Conservation (phyloP, 1,140 invertebrate species). For the Nilaparvata lugens region DNA sequence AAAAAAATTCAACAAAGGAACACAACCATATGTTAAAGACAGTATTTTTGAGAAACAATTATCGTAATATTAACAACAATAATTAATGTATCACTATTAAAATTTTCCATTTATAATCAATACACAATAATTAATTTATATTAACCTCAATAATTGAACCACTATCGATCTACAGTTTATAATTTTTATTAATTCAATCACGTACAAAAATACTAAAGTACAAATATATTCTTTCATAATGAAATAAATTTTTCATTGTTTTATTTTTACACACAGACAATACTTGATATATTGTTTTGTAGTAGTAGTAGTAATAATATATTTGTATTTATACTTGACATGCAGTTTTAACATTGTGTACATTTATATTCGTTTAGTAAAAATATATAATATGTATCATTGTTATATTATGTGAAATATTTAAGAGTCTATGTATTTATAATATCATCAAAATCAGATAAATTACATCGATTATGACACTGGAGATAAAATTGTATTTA, state of each 20-base stretch:
- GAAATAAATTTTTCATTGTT: slow-evolving; percentile 23
- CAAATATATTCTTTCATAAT: slow-evolving; percentile 22
- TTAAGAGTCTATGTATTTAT: slow-evolving; percentile 17
- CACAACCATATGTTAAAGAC: slow-evolving; percentile 10
- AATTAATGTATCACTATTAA: too few relatives aligned
- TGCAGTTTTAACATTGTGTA: slow-evolving; percentile 26
- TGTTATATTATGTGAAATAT: slow-evolving; percentile 22
- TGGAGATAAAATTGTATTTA: too few relatives aligned
- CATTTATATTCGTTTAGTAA: slow-evolving; percentile 24
- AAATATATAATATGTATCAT: slow-evolving; percentile 22
- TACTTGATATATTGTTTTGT: too few relatives aligned
- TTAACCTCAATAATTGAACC: slow-evolving; percentile 19
- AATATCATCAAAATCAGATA: neutral
- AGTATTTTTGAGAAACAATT: slow-evolving; percentile 14
- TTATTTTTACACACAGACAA: slow-evolving; percentile 15
- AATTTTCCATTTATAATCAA: slow-evolving; percentile 7
- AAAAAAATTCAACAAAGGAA: neutral
- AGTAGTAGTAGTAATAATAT: too few relatives aligned
- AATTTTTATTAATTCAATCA: slow-evolving; percentile 23
- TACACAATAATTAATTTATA: slow-evolving; percentile 4
- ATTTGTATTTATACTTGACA: slow-evolving; percentile 1
- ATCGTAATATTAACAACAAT: slow-evolving; percentile 23
- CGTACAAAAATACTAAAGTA: slow-evolving; percentile 29
- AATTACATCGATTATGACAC: too few relatives aligned
- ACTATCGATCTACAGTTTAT: slow-evolving; percentile 19